Percentiles rank a stretch among this genome's conserved stretches.
Evolutionary conservation across 2,113 vertebrate species (phyloP).

Genomic region (Lepisosteus oculatus): DNA sequence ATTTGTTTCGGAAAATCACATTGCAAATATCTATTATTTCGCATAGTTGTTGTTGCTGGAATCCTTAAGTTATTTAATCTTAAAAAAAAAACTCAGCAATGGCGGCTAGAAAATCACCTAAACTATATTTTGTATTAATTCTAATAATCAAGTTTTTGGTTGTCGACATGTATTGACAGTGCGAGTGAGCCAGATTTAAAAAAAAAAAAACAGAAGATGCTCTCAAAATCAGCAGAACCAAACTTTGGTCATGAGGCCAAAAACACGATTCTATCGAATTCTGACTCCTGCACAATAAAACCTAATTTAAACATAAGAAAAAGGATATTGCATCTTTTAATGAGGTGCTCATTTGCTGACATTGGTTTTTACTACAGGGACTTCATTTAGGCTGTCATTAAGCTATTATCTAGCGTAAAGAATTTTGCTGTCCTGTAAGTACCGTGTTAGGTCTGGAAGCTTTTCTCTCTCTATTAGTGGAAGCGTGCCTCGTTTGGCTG

Average conservation of each 20-base stretch:
- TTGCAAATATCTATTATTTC: too few species aligned
- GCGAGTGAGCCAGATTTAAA: too few species aligned
- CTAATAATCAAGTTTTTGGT: too few species aligned
- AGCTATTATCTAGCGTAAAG: constrained; percentile 48
- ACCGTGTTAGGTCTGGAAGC: constrained; percentile 37
- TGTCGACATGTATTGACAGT: too few species aligned
- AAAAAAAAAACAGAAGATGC: too few species aligned
- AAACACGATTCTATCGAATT: constrained; percentile 29
- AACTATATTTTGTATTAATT: too few species aligned
- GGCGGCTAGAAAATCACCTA: too few species aligned
- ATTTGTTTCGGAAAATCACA: too few species aligned
- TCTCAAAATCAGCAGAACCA: constrained; percentile 15
- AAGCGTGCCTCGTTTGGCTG: constrained; percentile 79
- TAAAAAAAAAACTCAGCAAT: constrained; percentile 15
- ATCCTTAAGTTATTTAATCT: constrained; percentile 19
- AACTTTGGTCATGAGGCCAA: constrained; percentile 28
- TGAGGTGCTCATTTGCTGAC: constrained; percentile 67
- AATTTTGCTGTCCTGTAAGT: constrained; percentile 49
- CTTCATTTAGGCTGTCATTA: constrained; percentile 47
- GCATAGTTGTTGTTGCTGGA: constrained; percentile 6
- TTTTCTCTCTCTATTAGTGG: constrained; percentile 84
- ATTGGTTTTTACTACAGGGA: constrained; percentile 55
- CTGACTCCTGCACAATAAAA: constrained; percentile 32
- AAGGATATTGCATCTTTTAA: constrained; percentile 59
- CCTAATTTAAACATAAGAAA: constrained; percentile 38